A percentile compares a stretch with the other conserved stretches of the same genome.
phyloP scores from a whole-genome alignment of 2,888 invertebrate genomes.

The Holacanthella duospinosa region DNA sequence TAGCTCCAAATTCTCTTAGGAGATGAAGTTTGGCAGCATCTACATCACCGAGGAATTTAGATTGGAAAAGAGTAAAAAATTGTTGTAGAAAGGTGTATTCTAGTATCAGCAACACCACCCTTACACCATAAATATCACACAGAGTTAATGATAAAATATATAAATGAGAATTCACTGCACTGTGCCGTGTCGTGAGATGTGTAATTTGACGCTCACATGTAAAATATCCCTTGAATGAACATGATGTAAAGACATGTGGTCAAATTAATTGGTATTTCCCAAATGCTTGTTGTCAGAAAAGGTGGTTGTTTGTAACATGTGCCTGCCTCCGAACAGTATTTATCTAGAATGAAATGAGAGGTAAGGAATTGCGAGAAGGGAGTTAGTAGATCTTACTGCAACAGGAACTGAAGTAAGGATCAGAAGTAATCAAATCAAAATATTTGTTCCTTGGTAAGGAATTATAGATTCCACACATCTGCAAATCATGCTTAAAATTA shows the following conservation, averaged over 20 bases:
- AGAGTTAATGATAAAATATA: background rate
- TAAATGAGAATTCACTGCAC: background rate
- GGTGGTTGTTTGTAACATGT: background rate
- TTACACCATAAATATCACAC: too few relatives aligned
- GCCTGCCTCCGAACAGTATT: background rate
- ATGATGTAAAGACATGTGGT: background rate
- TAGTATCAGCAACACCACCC: background rate
- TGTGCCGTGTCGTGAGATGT: too few relatives aligned
- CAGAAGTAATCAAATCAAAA: background rate
- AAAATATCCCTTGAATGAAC: background rate
- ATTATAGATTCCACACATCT: background rate
- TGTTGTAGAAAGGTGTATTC: background rate
- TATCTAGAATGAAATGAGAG: background rate
- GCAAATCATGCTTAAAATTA: background rate
- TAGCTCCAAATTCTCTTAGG: constrained; percentile 10
- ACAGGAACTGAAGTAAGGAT: background rate
- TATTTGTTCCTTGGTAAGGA: background rate
- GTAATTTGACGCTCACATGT: background rate
- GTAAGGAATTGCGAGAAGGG: too few relatives aligned
- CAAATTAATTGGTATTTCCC: background rate
- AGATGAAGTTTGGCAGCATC: background rate
- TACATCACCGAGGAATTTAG: background rate
- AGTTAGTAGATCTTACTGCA: background rate
- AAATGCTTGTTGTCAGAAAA: background rate
- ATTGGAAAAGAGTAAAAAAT: background rate